Conservation (phyloP, 92 coral and sea anemone species). For the Porites evermanni region DNA sequence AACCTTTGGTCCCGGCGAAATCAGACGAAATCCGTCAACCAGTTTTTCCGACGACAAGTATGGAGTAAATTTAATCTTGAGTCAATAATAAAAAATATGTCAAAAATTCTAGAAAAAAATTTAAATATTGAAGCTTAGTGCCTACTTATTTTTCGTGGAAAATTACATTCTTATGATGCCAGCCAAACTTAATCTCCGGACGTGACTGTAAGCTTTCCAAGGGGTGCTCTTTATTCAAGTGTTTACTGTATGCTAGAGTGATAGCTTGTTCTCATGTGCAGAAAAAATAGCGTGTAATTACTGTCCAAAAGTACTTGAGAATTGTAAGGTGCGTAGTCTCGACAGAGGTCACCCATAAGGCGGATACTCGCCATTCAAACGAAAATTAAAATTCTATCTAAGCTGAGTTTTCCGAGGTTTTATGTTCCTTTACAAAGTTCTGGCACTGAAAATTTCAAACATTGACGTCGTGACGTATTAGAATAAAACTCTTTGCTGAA, state of each 20-base stretch:
- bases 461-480: not conserved
- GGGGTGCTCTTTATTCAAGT: not conserved
- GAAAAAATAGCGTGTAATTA: not conserved
- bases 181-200: not conserved
- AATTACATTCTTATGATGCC: constrained; percentile 17
- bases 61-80: constrained; percentile 19
- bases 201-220: not conserved
- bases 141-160: not conserved
- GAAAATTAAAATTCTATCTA: not conserved
- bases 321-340: not conserved
- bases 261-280: not conserved
- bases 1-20: constrained; percentile 25
- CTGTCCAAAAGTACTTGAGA: not conserved
- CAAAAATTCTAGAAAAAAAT: not conserved
- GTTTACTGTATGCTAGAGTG: not conserved
- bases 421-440: too few relatives aligned
- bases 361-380: not conserved
- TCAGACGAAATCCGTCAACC: not conserved
- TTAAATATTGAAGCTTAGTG: not conserved
- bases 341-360: not conserved
- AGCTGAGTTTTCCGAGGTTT: too few relatives aligned
- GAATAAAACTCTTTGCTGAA: not conserved
- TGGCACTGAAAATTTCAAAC: too few relatives aligned
- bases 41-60: constrained; percentile 11
- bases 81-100: constrained; percentile 14